Evolutionary conservation across 2,888 invertebrate genomes (phyloP).

Genomic region (Pyrgus malvae): DNA sequence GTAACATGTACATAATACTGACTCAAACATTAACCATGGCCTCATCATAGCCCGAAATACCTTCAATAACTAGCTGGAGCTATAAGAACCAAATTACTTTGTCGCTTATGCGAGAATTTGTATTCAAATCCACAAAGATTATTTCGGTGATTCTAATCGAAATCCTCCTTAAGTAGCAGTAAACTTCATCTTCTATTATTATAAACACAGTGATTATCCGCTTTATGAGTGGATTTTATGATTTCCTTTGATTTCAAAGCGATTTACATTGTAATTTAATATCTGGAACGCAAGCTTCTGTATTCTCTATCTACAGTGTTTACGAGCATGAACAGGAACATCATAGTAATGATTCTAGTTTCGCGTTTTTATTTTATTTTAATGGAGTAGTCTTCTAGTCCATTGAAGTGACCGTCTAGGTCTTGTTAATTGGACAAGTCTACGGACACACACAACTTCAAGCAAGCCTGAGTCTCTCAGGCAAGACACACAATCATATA

Average conservation of each 20-base stretch:
- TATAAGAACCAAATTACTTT: conserved; percentile 3
- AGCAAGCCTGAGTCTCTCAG: too few relatives aligned
- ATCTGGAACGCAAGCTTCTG: conserved; percentile 31
- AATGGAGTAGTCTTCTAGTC: too few relatives aligned
- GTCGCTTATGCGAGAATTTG: neutral
- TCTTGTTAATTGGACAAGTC: too few relatives aligned
- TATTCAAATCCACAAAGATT: conserved; percentile 6
- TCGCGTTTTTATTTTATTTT: too few relatives aligned
- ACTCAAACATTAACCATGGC: conserved; percentile 45
- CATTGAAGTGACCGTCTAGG: too few relatives aligned
- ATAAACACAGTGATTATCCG: neutral
- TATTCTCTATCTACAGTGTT: neutral
- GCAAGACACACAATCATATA: too few relatives aligned
- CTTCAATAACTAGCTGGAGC: conserved; percentile 7
- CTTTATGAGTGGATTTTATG: conserved; percentile 32
- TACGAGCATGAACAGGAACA: too few relatives aligned
- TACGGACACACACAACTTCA: too few relatives aligned
- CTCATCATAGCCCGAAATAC: conserved; percentile 23
- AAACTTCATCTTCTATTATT: neutral
- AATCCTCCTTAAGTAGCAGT: neutral
- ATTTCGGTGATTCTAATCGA: neutral
- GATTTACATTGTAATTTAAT: conserved; percentile 43
- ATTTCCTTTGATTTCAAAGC: conserved; percentile 30
- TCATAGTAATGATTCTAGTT: too few relatives aligned
- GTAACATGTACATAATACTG: neutral